Conservation (phyloP, 2,888 invertebrate species). For the Timema podura region DNA sequence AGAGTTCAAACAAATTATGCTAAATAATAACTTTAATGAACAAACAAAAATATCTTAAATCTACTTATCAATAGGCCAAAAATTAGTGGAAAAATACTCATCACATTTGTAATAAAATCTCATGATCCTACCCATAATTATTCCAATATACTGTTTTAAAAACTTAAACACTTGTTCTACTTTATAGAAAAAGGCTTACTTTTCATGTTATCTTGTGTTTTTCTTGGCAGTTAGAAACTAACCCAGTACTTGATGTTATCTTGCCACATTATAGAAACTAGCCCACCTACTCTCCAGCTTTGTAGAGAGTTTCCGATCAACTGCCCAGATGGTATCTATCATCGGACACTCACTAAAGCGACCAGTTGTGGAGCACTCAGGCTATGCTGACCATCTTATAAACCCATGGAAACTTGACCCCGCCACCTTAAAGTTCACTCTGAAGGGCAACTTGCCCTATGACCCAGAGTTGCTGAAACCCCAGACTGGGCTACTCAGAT, state of each 20-base stretch:
- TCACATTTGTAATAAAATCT: background rate
- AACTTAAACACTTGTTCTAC: no score
- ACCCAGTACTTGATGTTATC: no score
- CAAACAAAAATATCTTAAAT: background rate
- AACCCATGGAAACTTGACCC: slow-evolving; percentile 94
- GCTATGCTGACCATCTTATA: slow-evolving; percentile 79
- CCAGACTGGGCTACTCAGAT: slow-evolving; percentile 80
- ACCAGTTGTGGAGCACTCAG: slow-evolving; percentile 91
- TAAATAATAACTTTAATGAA: background rate
- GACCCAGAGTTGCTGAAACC: slow-evolving; percentile 82
- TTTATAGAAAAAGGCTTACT: no score
- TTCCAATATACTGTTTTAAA: no score
- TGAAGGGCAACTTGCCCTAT: slow-evolving; percentile 81
- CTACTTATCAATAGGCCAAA: background rate
- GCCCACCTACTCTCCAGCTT: slow-evolving; percentile 81
- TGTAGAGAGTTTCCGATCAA: slow-evolving; percentile 87
- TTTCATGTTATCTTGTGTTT: no score
- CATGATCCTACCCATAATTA: no score
- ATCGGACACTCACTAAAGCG: slow-evolving; percentile 86
- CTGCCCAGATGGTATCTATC: slow-evolving; percentile 94
- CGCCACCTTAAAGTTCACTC: slow-evolving; percentile 64
- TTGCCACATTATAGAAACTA: slow-evolving; percentile 58
- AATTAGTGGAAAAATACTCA: background rate
- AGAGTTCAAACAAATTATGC: background rate
- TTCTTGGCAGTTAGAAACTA: no score